These are phyloP conservation scores for Hemibagrus guttatus DNA, from an alignment of 2,797 vertebrate genomes.

Conservation along the genomic window DNA sequence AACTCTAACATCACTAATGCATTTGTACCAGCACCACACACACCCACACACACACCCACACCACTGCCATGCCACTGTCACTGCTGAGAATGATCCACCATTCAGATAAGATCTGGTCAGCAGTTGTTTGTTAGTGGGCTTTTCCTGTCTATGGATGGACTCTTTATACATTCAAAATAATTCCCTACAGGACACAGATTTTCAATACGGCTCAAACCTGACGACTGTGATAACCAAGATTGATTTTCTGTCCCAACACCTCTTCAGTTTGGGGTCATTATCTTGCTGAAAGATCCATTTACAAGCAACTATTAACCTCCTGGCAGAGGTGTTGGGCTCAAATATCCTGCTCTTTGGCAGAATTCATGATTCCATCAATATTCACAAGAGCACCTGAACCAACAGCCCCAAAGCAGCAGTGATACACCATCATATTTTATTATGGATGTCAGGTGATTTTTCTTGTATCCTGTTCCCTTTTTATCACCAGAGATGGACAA, in stretches of 20 bases:
- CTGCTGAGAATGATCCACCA: neutral
- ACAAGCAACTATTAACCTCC: conserved; percentile 2
- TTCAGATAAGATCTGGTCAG: neutral
- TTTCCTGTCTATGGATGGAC: neutral
- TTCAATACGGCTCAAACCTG: neutral
- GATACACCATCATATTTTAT: neutral
- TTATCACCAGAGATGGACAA: neutral
- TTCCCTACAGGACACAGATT: neutral
- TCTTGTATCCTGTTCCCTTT: neutral
- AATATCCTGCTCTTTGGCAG: neutral
- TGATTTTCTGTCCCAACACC: conserved; percentile 5
- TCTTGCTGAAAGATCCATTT: conserved; percentile 7
- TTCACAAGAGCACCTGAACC: conserved; percentile 3
- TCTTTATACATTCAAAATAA: neutral
- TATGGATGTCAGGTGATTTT: neutral
- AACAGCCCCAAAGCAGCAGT: neutral
- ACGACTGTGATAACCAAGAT: neutral
- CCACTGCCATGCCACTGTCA: neutral
- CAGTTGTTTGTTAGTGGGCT: neutral
- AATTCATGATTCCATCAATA: conserved; percentile 3
- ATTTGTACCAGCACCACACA: neutral
- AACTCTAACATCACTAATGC: neutral
- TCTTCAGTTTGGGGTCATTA: neutral
- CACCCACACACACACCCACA: neutral
- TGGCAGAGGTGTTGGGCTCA: neutral